phyloP scores from a whole-genome alignment of 2,888 invertebrate species.

The Caenorhabditis angaria region DNA sequence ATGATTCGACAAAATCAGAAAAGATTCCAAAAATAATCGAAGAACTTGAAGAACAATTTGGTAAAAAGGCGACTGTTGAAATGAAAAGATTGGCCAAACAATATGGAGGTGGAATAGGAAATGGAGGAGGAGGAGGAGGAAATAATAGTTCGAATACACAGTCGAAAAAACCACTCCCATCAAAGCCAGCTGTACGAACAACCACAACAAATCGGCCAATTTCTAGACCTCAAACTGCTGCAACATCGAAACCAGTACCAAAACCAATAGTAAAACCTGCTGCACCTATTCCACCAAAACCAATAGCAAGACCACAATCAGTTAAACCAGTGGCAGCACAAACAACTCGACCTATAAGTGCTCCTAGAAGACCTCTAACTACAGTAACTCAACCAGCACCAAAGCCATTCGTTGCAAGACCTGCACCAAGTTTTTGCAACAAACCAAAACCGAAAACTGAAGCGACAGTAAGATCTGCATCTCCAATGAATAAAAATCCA shows the following conservation, averaged over 20 bases:
- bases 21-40: constrained; percentile 75
- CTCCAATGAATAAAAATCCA: not conserved
- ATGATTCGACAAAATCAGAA: constrained; percentile 86
- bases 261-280: not conserved
- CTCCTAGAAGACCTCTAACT: constrained; percentile 6
- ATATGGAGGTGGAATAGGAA: not conserved
- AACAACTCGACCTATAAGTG: not conserved
- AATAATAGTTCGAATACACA: not conserved
- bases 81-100: constrained; percentile 39
- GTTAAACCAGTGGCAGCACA: not conserved
- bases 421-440: constrained; percentile 31
- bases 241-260: not conserved
- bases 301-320: not conserved
- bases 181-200: not conserved
- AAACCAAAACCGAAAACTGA: not conserved
- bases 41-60: constrained; percentile 31
- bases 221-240: not conserved
- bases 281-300: not conserved
- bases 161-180: not conserved
- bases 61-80: constrained; percentile 28
- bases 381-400: constrained; percentile 7
- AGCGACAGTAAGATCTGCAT: not conserved
- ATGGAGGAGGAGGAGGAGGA: not conserved
- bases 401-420: constrained; percentile 37
- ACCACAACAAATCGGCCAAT: not conserved